Percentiles rank a stretch among this genome's conserved stretches.
phyloP scores from a whole-genome alignment of 92 coral and sea anemone genomes.

The Porites evermanni region DNA sequence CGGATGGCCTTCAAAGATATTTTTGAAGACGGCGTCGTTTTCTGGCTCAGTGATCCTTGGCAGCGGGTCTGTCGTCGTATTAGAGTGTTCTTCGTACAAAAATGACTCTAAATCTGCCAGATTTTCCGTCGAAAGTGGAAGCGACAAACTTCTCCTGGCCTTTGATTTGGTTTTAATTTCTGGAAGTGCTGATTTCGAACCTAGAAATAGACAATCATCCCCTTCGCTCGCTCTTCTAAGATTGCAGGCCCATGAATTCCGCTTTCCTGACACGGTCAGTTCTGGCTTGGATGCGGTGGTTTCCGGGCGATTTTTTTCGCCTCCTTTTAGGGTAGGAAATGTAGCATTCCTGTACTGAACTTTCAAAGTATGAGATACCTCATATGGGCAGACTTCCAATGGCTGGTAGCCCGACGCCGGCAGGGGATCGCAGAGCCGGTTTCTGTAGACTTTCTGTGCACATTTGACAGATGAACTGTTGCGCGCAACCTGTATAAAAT shows the following conservation, averaged over 20 bases:
- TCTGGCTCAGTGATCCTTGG: slow-evolving; percentile 20
- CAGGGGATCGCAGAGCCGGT: neutral
- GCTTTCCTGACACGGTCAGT: neutral
- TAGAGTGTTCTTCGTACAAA: neutral
- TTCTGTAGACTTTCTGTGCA: neutral
- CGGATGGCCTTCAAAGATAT: neutral
- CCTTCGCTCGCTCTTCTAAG: neutral
- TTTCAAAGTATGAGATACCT: neutral
- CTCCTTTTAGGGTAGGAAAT: neutral
- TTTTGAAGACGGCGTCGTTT: neutral
- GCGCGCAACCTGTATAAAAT: slow-evolving; percentile 2
- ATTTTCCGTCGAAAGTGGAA: slow-evolving; percentile 21
- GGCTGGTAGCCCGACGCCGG: neutral
- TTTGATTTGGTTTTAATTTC: neutral
- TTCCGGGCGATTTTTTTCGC: neutral
- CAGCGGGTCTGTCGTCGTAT: neutral
- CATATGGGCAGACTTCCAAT: neutral
- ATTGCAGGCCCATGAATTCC: neutral
- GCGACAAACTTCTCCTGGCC: slow-evolving; percentile 1
- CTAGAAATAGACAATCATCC: neutral
- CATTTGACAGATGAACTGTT: neutral
- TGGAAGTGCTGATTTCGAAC: slow-evolving; percentile 2
- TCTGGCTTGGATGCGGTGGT: neutral
- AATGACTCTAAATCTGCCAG: neutral
- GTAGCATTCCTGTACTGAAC: neutral